These are phyloP conservation scores for Leptopilina syphax DNA, from an alignment of 2,888 invertebrate genomes.

Conservation along the genomic window DNA sequence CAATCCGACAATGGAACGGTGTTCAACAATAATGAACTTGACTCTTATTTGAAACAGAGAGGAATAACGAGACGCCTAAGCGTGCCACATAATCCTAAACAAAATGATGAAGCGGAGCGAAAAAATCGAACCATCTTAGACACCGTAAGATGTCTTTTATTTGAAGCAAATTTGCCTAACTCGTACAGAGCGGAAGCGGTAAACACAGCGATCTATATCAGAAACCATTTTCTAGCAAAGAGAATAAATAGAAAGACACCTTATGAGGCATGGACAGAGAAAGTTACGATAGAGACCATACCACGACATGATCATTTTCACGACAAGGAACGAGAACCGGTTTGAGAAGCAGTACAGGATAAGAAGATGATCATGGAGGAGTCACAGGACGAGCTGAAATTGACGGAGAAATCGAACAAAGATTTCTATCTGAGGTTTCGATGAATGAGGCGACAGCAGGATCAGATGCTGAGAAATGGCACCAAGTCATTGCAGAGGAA, in stretches of 20 bases:
- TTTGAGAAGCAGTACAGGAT: background rate
- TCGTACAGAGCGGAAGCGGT: slow-evolving; percentile 41
- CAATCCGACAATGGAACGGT: slow-evolving; percentile 42
- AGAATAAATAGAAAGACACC: slow-evolving; percentile 39
- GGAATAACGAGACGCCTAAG: slow-evolving; percentile 38
- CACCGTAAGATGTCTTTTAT: slow-evolving; percentile 33
- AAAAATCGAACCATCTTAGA: slow-evolving; percentile 38
- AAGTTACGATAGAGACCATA: slow-evolving; percentile 5
- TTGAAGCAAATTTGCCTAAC: slow-evolving; percentile 31
- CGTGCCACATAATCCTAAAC: slow-evolving; percentile 30
- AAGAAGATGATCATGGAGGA: background rate
- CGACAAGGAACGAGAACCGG: background rate
- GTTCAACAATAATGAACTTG: slow-evolving; percentile 29
- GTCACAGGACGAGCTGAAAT: background rate
- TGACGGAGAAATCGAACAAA: background rate
- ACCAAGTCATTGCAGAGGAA: slow-evolving; percentile 53
- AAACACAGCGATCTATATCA: slow-evolving; percentile 43
- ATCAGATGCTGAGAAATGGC: slow-evolving; percentile 50
- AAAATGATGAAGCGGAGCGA: slow-evolving; percentile 37
- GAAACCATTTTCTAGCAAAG: slow-evolving; percentile 39
- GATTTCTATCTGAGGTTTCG: slow-evolving; percentile 36
- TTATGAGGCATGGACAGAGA: slow-evolving; percentile 40
- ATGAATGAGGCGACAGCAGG: slow-evolving; percentile 44
- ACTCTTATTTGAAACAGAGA: slow-evolving; percentile 28
- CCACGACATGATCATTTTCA: slow-evolving; percentile 20